Base-by-base conservation (phyloP, 1,140 invertebrate genomes). In the Drosophila athabasca region DNA sequence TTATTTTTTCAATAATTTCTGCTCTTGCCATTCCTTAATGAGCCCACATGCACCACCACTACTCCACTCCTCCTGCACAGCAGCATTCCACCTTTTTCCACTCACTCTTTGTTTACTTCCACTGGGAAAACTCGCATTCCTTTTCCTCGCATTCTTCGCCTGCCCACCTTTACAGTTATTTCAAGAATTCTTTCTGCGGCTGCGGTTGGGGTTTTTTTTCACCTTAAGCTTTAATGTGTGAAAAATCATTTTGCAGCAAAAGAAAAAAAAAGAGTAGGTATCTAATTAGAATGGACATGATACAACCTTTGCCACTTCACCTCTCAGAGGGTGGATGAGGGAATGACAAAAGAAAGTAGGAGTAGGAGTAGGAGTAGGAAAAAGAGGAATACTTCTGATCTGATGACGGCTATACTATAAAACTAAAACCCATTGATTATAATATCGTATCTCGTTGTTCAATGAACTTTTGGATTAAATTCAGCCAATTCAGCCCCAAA, bases 221-320 rank as follows among this genome's bases (percentile, higher is more conserved):
- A 17, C 15, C 6, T 2, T 8, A 31, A 1, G 31, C 29, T 29
- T 17, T n/a, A 5, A 22, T 17, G n/a, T 11, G n/a, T 26, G 5
- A 6, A 31, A 68, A 19, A 41, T 6, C 17, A 46, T 39, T 68
- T 65, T 39, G 15, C 43, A 29, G 49, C 13, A n/a, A n/a, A n/a
- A n/a, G n/a, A n/a, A 53, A 65, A 26, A 5, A 39, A 13, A 39
- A 1, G 11, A 13, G 49, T 54, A 66, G 5, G 49, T 54, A 66
- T 41, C 26, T 68, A 68, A 65, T 68, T 65, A 54, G 15, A 66
- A 66, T 41, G 43, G 65, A 68, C 65, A 54, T 11, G 8, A 35
- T 66, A 66, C 65, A 66, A 13, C 13, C 24, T 22, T 66, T 48
- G 9, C 19, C 61, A 68, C 61, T 68, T 54, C 29, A 54, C 43